These are phyloP conservation scores for Unio pictorum DNA, from an alignment of 2,888 invertebrate genomes.

Conservation along the genomic window DNA sequence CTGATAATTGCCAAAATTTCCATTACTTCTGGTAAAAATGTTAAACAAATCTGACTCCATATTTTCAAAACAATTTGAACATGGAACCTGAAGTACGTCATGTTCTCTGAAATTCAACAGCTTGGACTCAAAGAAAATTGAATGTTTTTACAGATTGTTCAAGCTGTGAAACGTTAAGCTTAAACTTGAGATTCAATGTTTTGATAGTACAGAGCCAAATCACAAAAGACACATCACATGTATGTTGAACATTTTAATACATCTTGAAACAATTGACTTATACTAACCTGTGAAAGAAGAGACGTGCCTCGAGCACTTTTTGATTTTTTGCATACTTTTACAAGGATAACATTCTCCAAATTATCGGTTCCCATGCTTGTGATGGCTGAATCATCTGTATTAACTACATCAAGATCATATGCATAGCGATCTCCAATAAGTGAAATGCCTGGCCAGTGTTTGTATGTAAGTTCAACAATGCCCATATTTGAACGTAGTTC, in stretches of 20 bases:
- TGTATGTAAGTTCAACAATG: conserved; percentile 43
- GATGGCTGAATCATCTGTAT: conserved; percentile 11
- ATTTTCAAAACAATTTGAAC: too few species aligned
- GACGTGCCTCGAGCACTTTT: conserved; percentile 25
- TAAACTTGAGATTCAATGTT: too few species aligned
- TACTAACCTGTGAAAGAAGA: conserved; percentile 42
- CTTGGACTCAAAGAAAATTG: too few species aligned
- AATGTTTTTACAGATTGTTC: too few species aligned
- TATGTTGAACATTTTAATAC: not conserved
- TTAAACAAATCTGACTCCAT: too few species aligned
- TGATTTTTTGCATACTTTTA: conserved; percentile 19
- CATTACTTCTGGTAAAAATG: too few species aligned
- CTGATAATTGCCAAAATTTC: too few species aligned
- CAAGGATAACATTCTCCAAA: conserved; percentile 34
- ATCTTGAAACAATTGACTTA: not conserved
- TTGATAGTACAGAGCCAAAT: too few species aligned
- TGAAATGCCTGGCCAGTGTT: conserved; percentile 41
- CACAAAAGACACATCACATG: not conserved
- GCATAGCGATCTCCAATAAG: conserved; percentile 46
- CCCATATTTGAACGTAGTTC: conserved; percentile 23
- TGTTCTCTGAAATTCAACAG: too few species aligned
- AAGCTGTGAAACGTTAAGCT: too few species aligned
- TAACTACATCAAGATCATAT: conserved; percentile 28
- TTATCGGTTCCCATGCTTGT: conserved; percentile 22
- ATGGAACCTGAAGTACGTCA: too few species aligned